phyloP scores from a whole-genome alignment of 2,797 vertebrate species.

The Melanotaenia boesemani region DNA sequence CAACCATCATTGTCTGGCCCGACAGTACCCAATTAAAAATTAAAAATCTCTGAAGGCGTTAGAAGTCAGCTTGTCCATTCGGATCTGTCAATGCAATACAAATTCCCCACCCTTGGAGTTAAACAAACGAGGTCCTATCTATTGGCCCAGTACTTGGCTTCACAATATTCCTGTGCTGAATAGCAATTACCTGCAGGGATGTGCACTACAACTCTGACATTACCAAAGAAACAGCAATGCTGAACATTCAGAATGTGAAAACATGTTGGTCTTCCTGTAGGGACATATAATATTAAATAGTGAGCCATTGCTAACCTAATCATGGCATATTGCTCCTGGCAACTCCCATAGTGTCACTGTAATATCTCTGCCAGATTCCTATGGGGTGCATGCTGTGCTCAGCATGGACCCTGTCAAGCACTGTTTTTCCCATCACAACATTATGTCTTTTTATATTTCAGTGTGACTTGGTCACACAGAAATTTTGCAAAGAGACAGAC shows the following conservation, averaged over 20 bases:
- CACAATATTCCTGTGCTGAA: constrained; percentile 61
- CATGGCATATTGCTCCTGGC: constrained; percentile 47
- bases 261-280: constrained; percentile 18
- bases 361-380: constrained; percentile 48
- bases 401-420: constrained; percentile 53
- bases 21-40: constrained; percentile 72
- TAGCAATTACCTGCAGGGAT: constrained; percentile 69
- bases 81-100: constrained; percentile 51
- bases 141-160: constrained; percentile 57
- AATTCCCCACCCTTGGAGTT: constrained; percentile 48
- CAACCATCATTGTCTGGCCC: constrained; percentile 60
- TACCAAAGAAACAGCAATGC: constrained; percentile 12
- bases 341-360: constrained; percentile 30
- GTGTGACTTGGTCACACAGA: constrained; percentile 36
- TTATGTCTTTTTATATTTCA: constrained; percentile 41
- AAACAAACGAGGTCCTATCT: constrained; percentile 75
- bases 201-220: constrained; percentile 41
- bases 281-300: constrained; percentile 18
- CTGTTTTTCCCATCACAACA: constrained; percentile 42
- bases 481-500: constrained; percentile 23
- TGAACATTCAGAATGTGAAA: constrained; percentile 30
- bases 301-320: constrained; percentile 39
- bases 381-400: constrained; percentile 50
- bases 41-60: constrained; percentile 60
- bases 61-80: constrained; percentile 67